Conservation (phyloP, 2,888 invertebrate genomes). For the Rhopalosiphum nymphaeae region DNA sequence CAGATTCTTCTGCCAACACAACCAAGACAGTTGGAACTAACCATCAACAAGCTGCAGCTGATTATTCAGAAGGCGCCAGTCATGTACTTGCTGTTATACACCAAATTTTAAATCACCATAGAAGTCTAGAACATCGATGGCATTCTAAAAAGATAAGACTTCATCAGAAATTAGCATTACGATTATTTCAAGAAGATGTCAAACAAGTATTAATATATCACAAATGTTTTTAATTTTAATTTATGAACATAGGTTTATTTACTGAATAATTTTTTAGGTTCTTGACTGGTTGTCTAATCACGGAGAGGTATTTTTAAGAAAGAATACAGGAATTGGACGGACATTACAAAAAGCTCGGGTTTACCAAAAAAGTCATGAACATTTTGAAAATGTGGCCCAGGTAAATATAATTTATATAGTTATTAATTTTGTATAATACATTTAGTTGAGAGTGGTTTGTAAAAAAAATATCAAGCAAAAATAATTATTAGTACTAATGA, state of each 20-base stretch:
- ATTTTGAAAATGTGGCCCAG: slow-evolving; percentile 98
- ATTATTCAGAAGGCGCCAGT: slow-evolving; percentile 96
- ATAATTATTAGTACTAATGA: neutral
- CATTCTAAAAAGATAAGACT: slow-evolving; percentile 94
- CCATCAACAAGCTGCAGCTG: slow-evolving; percentile 88
- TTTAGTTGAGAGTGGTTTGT: neutral
- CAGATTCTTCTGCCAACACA: slow-evolving; percentile 66
- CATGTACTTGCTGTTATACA: slow-evolving; percentile 97
- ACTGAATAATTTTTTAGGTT: slow-evolving; percentile 74
- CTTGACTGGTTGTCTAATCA: slow-evolving; percentile 97
- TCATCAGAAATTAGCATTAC: slow-evolving; percentile 91
- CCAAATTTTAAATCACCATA: slow-evolving; percentile 94
- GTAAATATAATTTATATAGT: slow-evolving; percentile 73
- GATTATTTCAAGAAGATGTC: slow-evolving; percentile 96
- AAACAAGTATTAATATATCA: slow-evolving; percentile 79
- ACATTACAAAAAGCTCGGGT: slow-evolving; percentile 95
- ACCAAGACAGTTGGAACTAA: slow-evolving; percentile 68
- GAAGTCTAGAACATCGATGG: slow-evolving; percentile 94
- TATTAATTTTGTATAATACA: neutral
- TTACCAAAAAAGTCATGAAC: slow-evolving; percentile 97
- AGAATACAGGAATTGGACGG: slow-evolving; percentile 96
- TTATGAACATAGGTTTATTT: neutral
- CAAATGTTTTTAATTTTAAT: slow-evolving; percentile 43
- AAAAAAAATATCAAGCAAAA: neutral
- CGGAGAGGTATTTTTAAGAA: slow-evolving; percentile 95